A percentile compares a stretch with the other conserved stretches of the same genome.
Conservation (phyloP, 2,888 invertebrate species). For the Dryococelus australis region DNA sequence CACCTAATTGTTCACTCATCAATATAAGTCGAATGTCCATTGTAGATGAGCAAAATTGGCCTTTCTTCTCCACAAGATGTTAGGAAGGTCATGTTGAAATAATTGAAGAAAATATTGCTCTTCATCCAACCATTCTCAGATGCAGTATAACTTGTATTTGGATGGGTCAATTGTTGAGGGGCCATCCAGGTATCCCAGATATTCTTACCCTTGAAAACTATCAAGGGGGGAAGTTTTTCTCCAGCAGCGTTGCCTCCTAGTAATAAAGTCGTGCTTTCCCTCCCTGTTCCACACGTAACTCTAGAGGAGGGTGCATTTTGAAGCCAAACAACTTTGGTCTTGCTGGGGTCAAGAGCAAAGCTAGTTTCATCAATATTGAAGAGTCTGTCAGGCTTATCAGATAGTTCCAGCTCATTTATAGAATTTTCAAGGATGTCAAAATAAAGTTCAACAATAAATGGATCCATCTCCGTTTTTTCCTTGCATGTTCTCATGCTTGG, state of each 20-base stretch:
- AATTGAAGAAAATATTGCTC: constrained; percentile 50
- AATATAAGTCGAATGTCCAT: too few species aligned
- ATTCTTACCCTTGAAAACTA: constrained; percentile 54
- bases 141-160: constrained; percentile 50
- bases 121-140: constrained; percentile 54
- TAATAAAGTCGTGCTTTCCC: constrained; percentile 53
- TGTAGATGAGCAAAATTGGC: too few species aligned
- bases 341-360: constrained; percentile 48
- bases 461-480: constrained; percentile 49
- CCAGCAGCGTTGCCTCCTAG: constrained; percentile 49
- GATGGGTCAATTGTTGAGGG: constrained; percentile 42
- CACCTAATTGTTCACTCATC: too few species aligned
- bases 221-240: constrained; percentile 53
- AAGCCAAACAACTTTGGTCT: constrained; percentile 47
- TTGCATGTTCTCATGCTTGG: constrained; percentile 52
- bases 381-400: constrained; percentile 34
- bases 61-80: constrained; percentile 40
- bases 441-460: constrained; percentile 44
- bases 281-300: constrained; percentile 51
- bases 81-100: constrained; percentile 49
- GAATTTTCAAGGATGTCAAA: constrained; percentile 37
- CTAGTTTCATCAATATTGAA: constrained; percentile 49
- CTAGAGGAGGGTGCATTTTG: constrained; percentile 42
- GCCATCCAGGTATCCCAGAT: constrained; percentile 55
- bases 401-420: constrained; percentile 46